Base-by-base conservation (phyloP, 2,797 vertebrate genomes). In the Sebastes iracundus region DNA sequence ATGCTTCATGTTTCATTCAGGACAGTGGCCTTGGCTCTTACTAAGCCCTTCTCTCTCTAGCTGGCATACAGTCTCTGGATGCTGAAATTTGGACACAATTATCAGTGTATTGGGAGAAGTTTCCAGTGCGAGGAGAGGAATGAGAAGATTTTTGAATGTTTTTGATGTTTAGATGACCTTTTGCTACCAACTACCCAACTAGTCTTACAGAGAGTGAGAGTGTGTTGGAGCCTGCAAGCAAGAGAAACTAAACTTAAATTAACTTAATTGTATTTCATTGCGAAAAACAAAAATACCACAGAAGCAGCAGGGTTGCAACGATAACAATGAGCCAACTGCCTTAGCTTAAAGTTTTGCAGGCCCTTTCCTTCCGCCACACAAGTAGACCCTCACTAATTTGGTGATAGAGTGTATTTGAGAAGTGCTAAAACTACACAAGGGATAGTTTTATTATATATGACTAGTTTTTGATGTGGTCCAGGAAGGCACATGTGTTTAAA, bases 1-100 rank as follows among this genome's bases (percentile, higher is more conserved):
- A 75, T 75, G 32, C 28, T 49, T 76, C 16, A 55, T 79, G 61
- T 79, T 65, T 60, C 59, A 75, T 82, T 84, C 46, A 82, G 25
- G 23, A 61, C 32, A 13, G 22, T 52, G 55, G n/a, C 70, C 59
- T 83, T 75, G 42, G 53, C 2, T 4, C 9, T 70, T 35, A 27
- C 25, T 58, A 14, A 82, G 56, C 42, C 18, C 46, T 38, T 71
- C 18, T 77, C 4, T 75, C 20, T 81, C 27, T 55, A 46, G 30
- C 56, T 78, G 32, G 38, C 53, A 66, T 67, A 13, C 46, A 46
- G 13, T 71, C 33, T 70, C 9, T 16, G 8, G 11, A 33, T 72
- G 30, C 23, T 65, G 25, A 18, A 61, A 65, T 67, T 63, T 18
- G 1, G 20, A 75, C 12, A 27, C 1, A 30, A 22, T 33, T 18